Base-by-base conservation (phyloP, 2,113 vertebrate genomes). In the Geothlypis trichas region DNA sequence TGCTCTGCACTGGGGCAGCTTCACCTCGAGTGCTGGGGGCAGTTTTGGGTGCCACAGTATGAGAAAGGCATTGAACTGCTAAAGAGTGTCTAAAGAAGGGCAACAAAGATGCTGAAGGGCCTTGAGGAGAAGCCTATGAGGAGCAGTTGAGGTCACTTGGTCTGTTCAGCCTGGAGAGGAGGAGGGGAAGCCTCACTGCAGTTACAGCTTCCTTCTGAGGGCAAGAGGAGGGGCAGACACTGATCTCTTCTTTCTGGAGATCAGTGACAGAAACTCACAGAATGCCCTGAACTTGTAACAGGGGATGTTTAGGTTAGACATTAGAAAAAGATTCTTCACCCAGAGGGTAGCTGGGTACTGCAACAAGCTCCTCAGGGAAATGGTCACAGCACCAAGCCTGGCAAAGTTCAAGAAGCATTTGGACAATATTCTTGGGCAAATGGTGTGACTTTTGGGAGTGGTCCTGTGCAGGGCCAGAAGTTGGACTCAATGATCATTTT, bases 1-100 rank as follows among this genome's bases (percentile, higher is more conserved):
- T 75, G 61, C 52, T 66, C 82, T 75, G 71, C 0, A 0, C 51
- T 57, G 51, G 30, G 10, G 8, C 0, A 0, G 28, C 15, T 15
- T n/a, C 61, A 66, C 23, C 59, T 57, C 1, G 0, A n/a, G 24
- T 5, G 23, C 20, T 75, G 51, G 30, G 41, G 30, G 2, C 13
- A 58, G 24, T 2, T 84, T 2, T 24, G 61, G 51, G 30, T 23
- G 13, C 23, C 2, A 4, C 42, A 41, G 0, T 10, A 2, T 12
- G 1, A 55, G 7, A 1, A 55, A 19, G 17, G 19, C 0, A 46
- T 9, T 7, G 4, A 23, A 4, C 11, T 27, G 1, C 18, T 47
- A 33, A 2, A 27, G 18, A 27, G 5, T 2, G 2, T 47, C 42
- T 7, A 49, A 28, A 66, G 15, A 2, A 49, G 12, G 24, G 6